A percentile compares a stretch with the other conserved stretches of the same genome.
Conservation (phyloP, 2,888 invertebrate genomes). For the Ashinkailepas kermadecensis region DNA sequence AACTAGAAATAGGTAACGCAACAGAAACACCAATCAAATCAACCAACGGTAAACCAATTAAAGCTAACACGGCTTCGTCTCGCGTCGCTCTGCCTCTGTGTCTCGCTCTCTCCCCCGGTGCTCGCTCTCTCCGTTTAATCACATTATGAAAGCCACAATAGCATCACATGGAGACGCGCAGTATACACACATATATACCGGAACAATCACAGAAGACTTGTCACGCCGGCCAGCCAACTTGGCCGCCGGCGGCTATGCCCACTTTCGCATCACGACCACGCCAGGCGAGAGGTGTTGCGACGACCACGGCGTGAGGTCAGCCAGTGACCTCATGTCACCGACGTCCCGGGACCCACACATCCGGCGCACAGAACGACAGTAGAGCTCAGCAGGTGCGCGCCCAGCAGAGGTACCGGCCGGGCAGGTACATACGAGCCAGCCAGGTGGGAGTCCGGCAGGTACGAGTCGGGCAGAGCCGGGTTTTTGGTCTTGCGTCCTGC, state of each 20-base stretch:
- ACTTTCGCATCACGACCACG: neutral
- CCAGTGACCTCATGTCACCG: neutral
- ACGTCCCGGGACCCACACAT: neutral
- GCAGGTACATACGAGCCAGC: too few species aligned
- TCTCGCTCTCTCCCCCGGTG: too few species aligned
- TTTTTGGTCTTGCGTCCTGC: too few species aligned
- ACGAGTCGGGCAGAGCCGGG: too few species aligned
- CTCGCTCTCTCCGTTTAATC: neutral
- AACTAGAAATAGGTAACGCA: neutral
- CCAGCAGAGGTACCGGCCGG: too few species aligned
- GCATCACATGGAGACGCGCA: neutral
- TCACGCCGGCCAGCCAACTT: neutral
- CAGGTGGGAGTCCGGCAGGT: too few species aligned
- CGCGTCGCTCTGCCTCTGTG: neutral
- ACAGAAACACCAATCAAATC: neutral
- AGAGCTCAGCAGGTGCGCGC: neutral
- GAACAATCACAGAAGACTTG: conserved; percentile 11
- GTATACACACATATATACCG: neutral
- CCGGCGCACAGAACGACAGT: too few species aligned
- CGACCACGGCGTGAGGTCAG: neutral
- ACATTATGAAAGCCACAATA: conserved; percentile 20
- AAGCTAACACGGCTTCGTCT: neutral
- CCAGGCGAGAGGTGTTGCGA: neutral
- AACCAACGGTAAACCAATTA: conserved; percentile 16
- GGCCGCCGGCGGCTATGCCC: neutral